Base-by-base conservation (phyloP, 2,797 vertebrate genomes). In the Poeciliopsis gracilis region DNA sequence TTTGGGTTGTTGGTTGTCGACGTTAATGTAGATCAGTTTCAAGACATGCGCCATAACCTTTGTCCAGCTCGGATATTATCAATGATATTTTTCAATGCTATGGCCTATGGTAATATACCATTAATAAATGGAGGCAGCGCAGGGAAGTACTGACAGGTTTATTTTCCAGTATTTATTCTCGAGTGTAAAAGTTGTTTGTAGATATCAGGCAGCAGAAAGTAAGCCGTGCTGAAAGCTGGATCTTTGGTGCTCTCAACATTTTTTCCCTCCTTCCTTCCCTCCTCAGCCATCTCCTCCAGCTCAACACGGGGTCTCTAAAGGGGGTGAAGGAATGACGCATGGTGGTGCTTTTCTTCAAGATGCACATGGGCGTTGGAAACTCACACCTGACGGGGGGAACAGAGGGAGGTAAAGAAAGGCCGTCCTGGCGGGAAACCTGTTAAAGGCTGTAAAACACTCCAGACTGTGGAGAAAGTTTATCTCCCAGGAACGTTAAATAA, bases 61-160 rank as follows among this genome's bases (percentile, higher is more conserved):
- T 71, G 41, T 18, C 18, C 5, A 45, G 67, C 67, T 46, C 15
- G n/a, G 43, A 71, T 46, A 45, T 46, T 71, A 71, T 71, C 67
- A n/a, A 46, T 46, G 67, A 46, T 46, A 45, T 71, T 71, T 71
- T 45, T 46, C n/a, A 28, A 9, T 18, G 43, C 67, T 16, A 16
- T 46, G 43, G 67, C n/a, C 43, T 46, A 71, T 46, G n/a, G 41
- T 16, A 28, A 46, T 69, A 69, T 46, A 46, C 41, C 67, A 70
- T 45, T 28, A 46, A 45, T 70, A 70, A 70, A 70, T 70, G 25
- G 16, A 45, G 45, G 67, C 41, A 70, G 38, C 41, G 3, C 38
- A 71, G 43, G 25, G 66, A n/a, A 69, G 63, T 67, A 41, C 63
- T 41, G 66, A 71, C 67, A 71, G 43, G 41, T 71, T 71, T 46